phyloP scores from a whole-genome alignment of 92 coral and sea anemone genomes.

The Epizoanthus illoricatus region DNA sequence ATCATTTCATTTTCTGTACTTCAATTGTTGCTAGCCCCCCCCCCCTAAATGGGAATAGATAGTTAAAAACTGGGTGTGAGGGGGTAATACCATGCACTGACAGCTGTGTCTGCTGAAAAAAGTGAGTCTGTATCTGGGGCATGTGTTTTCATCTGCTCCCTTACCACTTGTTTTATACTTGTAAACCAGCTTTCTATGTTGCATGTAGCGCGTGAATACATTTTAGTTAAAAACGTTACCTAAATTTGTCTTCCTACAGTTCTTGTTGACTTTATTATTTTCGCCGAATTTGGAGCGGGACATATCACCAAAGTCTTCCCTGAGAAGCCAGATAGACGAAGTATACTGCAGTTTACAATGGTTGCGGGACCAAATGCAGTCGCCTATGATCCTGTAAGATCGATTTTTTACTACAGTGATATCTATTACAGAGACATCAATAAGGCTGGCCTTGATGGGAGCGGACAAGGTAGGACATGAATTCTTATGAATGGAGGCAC shows the following conservation, averaged over 20 bases:
- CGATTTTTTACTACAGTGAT: conserved; percentile 19
- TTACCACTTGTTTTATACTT: too few relatives aligned
- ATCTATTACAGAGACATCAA: conserved; percentile 19
- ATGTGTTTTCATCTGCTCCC: too few relatives aligned
- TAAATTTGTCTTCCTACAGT: neutral
- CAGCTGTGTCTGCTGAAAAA: too few relatives aligned
- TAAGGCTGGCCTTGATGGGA: conserved; percentile 21
- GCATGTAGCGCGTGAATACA: too few relatives aligned
- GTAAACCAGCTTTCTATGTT: too few relatives aligned
- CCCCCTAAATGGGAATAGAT: too few relatives aligned
- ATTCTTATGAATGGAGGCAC: neutral
- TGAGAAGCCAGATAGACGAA: neutral
- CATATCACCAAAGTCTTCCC: conserved; percentile 22
- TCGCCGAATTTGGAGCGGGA: conserved; percentile 14
- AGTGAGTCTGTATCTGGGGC: too few relatives aligned
- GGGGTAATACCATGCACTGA: too few relatives aligned
- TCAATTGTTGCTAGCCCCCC: too few relatives aligned
- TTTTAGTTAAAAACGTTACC: too few relatives aligned
- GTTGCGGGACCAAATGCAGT: conserved; percentile 6
- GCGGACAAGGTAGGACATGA: conserved; percentile 1
- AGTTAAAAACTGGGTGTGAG: too few relatives aligned
- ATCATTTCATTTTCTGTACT: too few relatives aligned
- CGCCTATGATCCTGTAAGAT: conserved; percentile 9
- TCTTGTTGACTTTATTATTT: conserved; percentile 10
- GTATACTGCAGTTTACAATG: neutral